Evolutionary conservation across 2,888 invertebrate genomes (phyloP).

Genomic region (Acanthosepion lycidas): DNA sequence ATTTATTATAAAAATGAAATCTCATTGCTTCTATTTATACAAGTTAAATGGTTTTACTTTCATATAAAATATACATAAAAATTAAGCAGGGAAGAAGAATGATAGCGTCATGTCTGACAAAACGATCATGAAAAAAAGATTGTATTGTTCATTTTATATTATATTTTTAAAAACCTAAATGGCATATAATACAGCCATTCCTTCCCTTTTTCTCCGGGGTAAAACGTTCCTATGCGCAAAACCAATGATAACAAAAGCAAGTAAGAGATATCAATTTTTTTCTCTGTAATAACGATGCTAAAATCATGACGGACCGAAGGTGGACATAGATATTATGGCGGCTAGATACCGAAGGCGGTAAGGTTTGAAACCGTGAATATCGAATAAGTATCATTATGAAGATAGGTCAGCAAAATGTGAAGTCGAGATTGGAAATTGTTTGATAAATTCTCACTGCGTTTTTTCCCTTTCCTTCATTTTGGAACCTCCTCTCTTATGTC

Average conservation of each 20-base stretch:
- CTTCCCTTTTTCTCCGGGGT: neutral
- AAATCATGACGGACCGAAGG: neutral
- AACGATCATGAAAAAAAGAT: too few species aligned
- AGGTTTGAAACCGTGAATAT: neutral
- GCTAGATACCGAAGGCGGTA: neutral
- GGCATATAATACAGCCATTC: neutral
- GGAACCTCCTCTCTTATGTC: neutral
- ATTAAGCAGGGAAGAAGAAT: too few species aligned
- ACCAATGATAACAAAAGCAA: slow-evolving; percentile 7
- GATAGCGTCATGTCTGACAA: too few species aligned
- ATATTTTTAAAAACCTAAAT: neutral
- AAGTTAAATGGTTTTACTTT: too few species aligned
- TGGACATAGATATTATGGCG: neutral
- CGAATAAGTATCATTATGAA: neutral
- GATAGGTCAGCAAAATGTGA: neutral
- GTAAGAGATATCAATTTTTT: neutral
- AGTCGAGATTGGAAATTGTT: slow-evolving; percentile 1
- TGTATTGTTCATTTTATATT: neutral
- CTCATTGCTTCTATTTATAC: too few species aligned
- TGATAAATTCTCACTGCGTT: neutral
- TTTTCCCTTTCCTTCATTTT: neutral
- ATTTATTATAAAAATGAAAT: too few species aligned
- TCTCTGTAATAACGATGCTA: neutral
- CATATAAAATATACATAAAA: too few species aligned
- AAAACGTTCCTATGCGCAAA: neutral